Base-by-base conservation (phyloP, 1,140 invertebrate species). In the Drosophila repletoides region DNA sequence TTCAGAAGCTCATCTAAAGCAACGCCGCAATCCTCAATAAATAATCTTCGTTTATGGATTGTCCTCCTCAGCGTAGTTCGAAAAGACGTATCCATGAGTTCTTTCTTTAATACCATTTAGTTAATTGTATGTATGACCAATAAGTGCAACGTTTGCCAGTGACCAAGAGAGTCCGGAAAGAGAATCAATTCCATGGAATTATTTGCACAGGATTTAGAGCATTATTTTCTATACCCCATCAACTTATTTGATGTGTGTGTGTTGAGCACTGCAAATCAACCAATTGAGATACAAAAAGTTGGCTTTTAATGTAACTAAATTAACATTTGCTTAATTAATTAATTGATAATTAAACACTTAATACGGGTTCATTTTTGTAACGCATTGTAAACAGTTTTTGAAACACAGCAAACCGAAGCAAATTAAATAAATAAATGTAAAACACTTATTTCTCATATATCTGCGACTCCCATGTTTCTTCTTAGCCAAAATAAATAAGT, bases 101-200 rank as follows among this genome's bases (percentile, higher is more conserved):
- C n/a, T n/a, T 33, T 61, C 58, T 56, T 74, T 33, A n/a, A 48
- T 71, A 66, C 60, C 48, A 74, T 67, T 74, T 75, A 72, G 71
- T 72, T 86, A 75, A 79, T 79, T 84, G 79, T 51, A 41, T 51
- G 17, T 41, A 61, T 83, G n/a, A n/a, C 79, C 74, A 74, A 83
- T 84, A 84, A 84, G 70, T 71, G 51, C 65, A 67, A 63, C 6
- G 73, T 61, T 66, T 60, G 66, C 66, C 51, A 31, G 58, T 68
- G 40, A 63, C 17, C 22, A n/a, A n/a, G n/a, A n/a, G 22, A 36
- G 31, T 48, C 22, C 15, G 21, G 45, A 15, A 48, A 26, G 33
- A 31, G 28, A 15, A 4, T 33, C 4, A n/a, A 31, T 53, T 63
- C 22, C 33, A 51, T 61, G 12, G 46, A 52, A 34, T 52, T 12